A percentile compares a stretch with the other conserved stretches of the same genome.
Evolutionary conservation across 2,888 invertebrate species (phyloP).

Genomic region (Oegoconia quadripuncta): DNA sequence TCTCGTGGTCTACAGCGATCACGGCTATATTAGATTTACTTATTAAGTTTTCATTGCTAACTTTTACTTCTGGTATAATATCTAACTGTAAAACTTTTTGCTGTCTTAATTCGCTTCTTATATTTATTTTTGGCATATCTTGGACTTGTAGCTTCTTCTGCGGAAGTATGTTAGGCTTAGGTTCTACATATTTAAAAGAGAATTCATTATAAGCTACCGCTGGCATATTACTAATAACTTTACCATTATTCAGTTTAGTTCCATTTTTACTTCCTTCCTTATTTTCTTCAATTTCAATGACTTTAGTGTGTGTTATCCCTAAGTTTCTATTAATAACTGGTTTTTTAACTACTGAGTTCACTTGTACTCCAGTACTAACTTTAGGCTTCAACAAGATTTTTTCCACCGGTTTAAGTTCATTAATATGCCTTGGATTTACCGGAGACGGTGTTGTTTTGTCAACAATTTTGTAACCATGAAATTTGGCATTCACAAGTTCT

Average conservation of each 20-base stretch:
- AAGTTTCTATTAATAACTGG: constrained; percentile 40
- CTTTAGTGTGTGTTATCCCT: constrained; percentile 45
- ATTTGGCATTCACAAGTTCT: constrained; percentile 72
- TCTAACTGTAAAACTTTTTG: constrained; percentile 73
- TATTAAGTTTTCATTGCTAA: constrained; percentile 21
- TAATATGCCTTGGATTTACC: too few species aligned
- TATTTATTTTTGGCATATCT: constrained; percentile 72
- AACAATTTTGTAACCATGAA: constrained; percentile 61
- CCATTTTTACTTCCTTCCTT: constrained; percentile 30
- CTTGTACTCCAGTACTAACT: constrained; percentile 35
- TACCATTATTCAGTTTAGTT: constrained; percentile 36
- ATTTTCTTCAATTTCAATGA: constrained; percentile 51
- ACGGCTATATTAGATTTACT: constrained; percentile 51
- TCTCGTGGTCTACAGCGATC: constrained; percentile 30
- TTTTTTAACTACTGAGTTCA: constrained; percentile 33
- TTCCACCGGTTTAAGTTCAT: constrained; percentile 18
- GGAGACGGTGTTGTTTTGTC: constrained; percentile 30
- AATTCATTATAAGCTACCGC: constrained; percentile 58
- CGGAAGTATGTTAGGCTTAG: constrained; percentile 27
- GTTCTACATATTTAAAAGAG: constrained; percentile 45
- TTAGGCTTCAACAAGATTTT: constrained; percentile 27
- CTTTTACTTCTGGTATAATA: constrained; percentile 55
- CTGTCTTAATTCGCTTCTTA: constrained; percentile 66
- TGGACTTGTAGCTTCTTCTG: constrained; percentile 55
- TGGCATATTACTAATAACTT: constrained; percentile 33